Conservation (phyloP, 2,113 vertebrate genomes). For the Sorex araneus region DNA sequence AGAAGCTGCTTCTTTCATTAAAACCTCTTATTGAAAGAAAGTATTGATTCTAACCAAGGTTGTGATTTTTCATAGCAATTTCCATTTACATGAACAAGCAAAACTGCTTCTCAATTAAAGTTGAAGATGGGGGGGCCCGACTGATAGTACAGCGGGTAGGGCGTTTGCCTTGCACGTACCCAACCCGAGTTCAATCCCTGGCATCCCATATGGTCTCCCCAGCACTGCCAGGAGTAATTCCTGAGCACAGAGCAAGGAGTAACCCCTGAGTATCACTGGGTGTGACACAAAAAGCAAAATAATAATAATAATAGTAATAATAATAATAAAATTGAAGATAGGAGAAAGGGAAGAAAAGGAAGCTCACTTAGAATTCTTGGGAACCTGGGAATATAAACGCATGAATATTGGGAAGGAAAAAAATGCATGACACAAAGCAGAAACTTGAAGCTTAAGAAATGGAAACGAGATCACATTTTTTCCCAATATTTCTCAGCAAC, state of each 20-base stretch:
- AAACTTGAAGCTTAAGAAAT: neutral
- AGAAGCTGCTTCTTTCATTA: neutral
- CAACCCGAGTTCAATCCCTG: too few species aligned
- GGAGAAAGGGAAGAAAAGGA: neutral
- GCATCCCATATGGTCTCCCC: too few species aligned
- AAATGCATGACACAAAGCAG: neutral
- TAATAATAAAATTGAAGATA: constrained; percentile 4
- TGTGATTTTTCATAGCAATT: neutral
- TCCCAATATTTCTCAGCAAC: neutral
- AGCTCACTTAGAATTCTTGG: neutral
- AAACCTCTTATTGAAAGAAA: neutral
- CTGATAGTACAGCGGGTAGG: too few species aligned
- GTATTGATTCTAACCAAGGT: neutral
- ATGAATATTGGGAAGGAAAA: neutral
- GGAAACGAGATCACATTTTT: neutral
- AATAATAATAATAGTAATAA: too few species aligned
- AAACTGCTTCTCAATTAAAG: neutral
- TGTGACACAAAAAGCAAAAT: too few species aligned
- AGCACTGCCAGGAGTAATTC: too few species aligned
- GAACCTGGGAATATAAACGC: neutral
- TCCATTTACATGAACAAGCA: neutral
- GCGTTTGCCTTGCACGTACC: too few species aligned
- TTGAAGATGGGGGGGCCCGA: neutral
- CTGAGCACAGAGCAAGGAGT: too few species aligned
- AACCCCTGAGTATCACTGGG: too few species aligned